phyloP scores from a whole-genome alignment of 30 jellyfish, hydroid and myxozoan species.

The Cassiopea andromeda region DNA sequence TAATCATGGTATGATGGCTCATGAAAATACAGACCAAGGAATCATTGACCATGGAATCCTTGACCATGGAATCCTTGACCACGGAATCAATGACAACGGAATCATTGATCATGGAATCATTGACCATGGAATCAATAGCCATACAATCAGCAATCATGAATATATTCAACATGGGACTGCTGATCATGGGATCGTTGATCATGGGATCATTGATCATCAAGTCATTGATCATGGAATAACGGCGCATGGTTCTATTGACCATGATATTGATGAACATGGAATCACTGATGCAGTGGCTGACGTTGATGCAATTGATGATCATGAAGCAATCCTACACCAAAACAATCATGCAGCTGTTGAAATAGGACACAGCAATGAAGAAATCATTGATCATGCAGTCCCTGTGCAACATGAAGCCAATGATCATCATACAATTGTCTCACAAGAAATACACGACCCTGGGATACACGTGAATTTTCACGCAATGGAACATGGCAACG shows the following conservation, averaged over 20 bases:
- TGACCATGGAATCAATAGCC: slow-evolving; percentile 5
- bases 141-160: slow-evolving; percentile 23
- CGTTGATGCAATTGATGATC: slow-evolving; percentile 13
- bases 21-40: slow-evolving; percentile 9
- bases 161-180: not conserved
- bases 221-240: slow-evolving; percentile 27
- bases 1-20: not conserved
- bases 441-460: slow-evolving; percentile 45
- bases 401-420: slow-evolving; percentile 15
- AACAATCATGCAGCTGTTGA: not conserved
- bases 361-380: not conserved
- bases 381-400: not conserved
- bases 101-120: slow-evolving; percentile 2
- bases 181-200: slow-evolving; percentile 33
- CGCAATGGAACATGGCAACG: slow-evolving; percentile 33
- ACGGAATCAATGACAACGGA: not conserved
- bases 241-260: slow-evolving; percentile 4
- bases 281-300: not conserved
- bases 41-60: slow-evolving; percentile 12
- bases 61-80: slow-evolving; percentile 24
- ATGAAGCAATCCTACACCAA: not conserved
- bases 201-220: slow-evolving; percentile 26
- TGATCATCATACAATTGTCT: not conserved
- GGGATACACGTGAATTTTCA: slow-evolving; percentile 51
- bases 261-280: slow-evolving; percentile 18